phyloP scores from a whole-genome alignment of 2,888 invertebrate species.

The Sarcophaga caerulescens region DNA sequence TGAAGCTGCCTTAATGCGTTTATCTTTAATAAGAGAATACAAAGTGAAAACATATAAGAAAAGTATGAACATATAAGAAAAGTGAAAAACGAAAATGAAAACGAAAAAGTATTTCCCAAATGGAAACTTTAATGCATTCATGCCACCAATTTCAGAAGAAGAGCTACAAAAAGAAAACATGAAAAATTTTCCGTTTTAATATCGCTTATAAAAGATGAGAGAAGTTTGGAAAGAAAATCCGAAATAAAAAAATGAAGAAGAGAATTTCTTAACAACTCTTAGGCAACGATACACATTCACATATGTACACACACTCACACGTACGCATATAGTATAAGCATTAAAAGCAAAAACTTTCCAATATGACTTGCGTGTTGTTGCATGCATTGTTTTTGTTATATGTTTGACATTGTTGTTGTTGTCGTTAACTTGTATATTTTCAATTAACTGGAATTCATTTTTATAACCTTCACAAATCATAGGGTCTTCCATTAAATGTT shows the following conservation, averaged over 20 bases:
- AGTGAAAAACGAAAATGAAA: not conserved
- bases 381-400: not conserved
- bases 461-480: too few relatives aligned
- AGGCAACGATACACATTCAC: not conserved
- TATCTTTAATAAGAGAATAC: not conserved
- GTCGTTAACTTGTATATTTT: not conserved
- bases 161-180: not conserved
- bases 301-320: not conserved
- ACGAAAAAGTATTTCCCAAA: not conserved
- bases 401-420: not conserved
- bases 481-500: too few relatives aligned
- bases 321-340: not conserved
- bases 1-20: not conserved
- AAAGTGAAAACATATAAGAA: not conserved
- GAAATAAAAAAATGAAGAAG: too few relatives aligned
- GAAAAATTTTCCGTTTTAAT: not conserved
- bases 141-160: constrained; percentile 8
- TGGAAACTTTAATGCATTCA: constrained; percentile 25
- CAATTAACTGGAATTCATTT: constrained; percentile 19
- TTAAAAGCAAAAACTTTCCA: not conserved
- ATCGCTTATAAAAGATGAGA: not conserved
- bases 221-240: not conserved
- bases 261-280: too few relatives aligned
- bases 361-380: not conserved
- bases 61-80: not conserved